Base-by-base conservation (phyloP, 2,113 vertebrate genomes). In the Neolamprologus devosi region DNA sequence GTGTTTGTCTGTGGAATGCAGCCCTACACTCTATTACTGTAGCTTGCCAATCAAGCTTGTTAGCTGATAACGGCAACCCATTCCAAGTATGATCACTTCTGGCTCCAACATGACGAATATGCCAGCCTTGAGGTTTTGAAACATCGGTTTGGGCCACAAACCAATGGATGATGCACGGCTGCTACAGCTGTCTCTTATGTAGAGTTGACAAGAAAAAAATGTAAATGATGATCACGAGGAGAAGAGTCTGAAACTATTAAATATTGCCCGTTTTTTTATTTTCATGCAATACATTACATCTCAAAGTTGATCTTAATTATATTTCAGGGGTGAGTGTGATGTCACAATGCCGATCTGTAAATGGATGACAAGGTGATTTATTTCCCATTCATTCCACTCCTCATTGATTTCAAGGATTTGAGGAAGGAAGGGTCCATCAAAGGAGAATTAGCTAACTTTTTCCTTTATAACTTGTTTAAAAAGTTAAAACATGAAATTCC, bases 311-410 rank as follows among this genome's bases (percentile, higher is more conserved):
- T 19, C 10, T 49, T 49, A 49, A 49, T 30, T 49, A 49, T 28
- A 49, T 78, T 49, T 49, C 70, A 30, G 6, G 42, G 7, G 23
- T 49, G 60, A 37, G 70, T 0, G 8, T 49, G 23, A 11, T 73
- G 9, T 75, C 6, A 75, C 40, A 47, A 49, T 19, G 12, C 14
- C 26, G 1, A 33, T 49, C 47, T 80, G 19, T 80, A n/a, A 79
- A 30, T 33, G 0, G 28, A 53, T 33, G 28, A 35, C 17, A n/a
- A 53, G 30, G 19, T 53, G 17, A 54, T 80, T 80, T 23, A 37
- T 37, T 21, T 80, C 30, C 0, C 28, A 2, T 35, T 80, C 0
- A 35, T 21, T 51, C 0, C 2, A 1, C 75, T 9, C 16, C 49
- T 35, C n/a, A 7, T 35, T 54, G 3, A 0, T 21, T 37, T 53